Evolutionary conservation across 1,140 invertebrate genomes (phyloP).

Genomic region (Drosophila gunungcola): DNA sequence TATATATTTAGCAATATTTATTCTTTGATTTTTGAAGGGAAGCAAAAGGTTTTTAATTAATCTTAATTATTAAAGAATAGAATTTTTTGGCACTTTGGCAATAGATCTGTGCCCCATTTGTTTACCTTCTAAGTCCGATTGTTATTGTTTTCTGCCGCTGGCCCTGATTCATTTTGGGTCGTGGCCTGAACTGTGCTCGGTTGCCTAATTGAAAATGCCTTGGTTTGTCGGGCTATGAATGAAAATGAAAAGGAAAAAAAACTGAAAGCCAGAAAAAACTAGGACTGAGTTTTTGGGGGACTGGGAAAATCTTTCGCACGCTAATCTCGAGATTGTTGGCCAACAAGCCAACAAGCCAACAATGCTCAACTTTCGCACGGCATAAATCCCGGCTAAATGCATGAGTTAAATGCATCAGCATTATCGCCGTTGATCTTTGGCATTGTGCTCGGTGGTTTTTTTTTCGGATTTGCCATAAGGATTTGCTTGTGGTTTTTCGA

Average conservation of each 20-base stretch:
- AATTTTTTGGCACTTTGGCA: neutral
- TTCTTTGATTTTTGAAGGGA: too few species aligned
- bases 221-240: slow-evolving; percentile 6
- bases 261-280: neutral
- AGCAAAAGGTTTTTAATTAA: neutral
- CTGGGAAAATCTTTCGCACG: slow-evolving; percentile 54
- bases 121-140: slow-evolving; percentile 22
- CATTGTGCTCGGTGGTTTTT: slow-evolving; percentile 31
- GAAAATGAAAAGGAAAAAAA: neutral
- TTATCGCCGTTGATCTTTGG: slow-evolving; percentile 44
- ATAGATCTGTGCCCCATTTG: neutral
- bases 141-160: slow-evolving; percentile 24
- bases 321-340: slow-evolving; percentile 41
- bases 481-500: neutral
- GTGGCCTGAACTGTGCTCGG: slow-evolving; percentile 17
- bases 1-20: too few species aligned
- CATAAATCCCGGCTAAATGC: slow-evolving; percentile 54
- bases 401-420: slow-evolving; percentile 56
- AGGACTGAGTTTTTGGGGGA: neutral
- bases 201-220: slow-evolving; percentile 66
- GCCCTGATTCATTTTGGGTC: slow-evolving; percentile 56
- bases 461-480: neutral
- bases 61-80: neutral
- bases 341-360: slow-evolving; percentile 55
- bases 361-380: slow-evolving; percentile 58